phyloP scores from a whole-genome alignment of 2,797 vertebrate species.

The Gymnodraco acuticeps region DNA sequence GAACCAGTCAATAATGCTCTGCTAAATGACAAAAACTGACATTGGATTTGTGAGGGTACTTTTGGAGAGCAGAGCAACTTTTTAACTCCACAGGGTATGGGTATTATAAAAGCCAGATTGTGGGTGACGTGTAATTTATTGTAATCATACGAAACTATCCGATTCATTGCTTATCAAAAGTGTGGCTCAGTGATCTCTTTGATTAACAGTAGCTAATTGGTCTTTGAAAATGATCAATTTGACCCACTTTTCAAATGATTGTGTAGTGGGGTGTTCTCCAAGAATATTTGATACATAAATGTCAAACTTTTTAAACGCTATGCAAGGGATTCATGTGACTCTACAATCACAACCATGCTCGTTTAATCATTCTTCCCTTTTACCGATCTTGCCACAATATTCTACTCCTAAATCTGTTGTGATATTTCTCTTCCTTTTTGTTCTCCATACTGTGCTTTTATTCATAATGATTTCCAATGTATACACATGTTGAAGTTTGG shows the following conservation, averaged over 20 bases:
- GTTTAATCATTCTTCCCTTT: not conserved
- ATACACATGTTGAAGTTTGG: not conserved
- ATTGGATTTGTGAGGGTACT: conserved; percentile 51
- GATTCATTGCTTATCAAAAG: not conserved
- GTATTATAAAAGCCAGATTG: conserved; percentile 5
- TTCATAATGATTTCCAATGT: not conserved
- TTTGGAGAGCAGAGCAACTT: conserved; percentile 23
- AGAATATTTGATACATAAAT: not conserved
- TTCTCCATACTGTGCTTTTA: not conserved
- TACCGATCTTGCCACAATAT: not conserved
- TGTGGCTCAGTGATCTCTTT: not conserved
- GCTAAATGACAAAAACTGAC: conserved; percentile 43
- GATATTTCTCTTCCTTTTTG: not conserved
- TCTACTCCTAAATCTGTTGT: conserved; percentile 9
- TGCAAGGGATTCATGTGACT: not conserved
- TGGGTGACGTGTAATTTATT: not conserved
- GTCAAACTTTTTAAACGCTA: not conserved
- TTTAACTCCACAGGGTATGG: not conserved
- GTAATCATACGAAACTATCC: not conserved
- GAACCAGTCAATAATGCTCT: conserved; percentile 46
- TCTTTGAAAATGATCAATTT: not conserved
- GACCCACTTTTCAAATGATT: not conserved
- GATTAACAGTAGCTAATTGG: not conserved
- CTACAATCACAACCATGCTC: not conserved
- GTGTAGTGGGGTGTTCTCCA: not conserved